These are phyloP conservation scores for Andrena haemorrhoa DNA, from an alignment of 2,888 invertebrate species.

Conservation along the genomic window DNA sequence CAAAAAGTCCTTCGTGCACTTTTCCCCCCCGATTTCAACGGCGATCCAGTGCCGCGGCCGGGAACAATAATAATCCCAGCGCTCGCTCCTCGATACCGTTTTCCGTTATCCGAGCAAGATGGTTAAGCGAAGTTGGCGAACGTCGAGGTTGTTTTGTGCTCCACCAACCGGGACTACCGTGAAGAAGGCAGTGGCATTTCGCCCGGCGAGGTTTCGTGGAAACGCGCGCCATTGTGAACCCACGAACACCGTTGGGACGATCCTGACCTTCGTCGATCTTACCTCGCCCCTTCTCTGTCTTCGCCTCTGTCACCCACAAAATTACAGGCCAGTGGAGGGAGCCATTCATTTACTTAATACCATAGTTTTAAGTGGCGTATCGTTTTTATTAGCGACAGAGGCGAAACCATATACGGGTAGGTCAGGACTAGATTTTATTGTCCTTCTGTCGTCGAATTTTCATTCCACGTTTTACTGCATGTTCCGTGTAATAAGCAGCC, in stretches of 20 bases:
- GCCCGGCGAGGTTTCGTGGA: constrained; percentile 59
- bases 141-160: constrained; percentile 79
- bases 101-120: constrained; percentile 73
- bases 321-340: constrained; percentile 52
- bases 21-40: constrained; percentile 19
- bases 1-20: constrained; percentile 20
- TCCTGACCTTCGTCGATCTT: constrained; percentile 65
- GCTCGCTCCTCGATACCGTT: constrained; percentile 59
- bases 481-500: background rate
- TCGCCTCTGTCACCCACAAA: constrained; percentile 31
- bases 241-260: constrained; percentile 27
- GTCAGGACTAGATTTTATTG: constrained; percentile 3
- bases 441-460: constrained; percentile 6
- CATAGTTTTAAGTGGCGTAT: constrained; percentile 52
- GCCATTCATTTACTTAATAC: constrained; percentile 59
- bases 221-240: constrained; percentile 59
- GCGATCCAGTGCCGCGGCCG: constrained; percentile 21
- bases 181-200: constrained; percentile 67
- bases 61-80: constrained; percentile 53
- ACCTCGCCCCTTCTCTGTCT: constrained; percentile 35
- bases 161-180: constrained; percentile 76
- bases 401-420: constrained; percentile 18
- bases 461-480: background rate
- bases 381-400: constrained; percentile 43
- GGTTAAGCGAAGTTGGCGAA: constrained; percentile 73